Conservation (phyloP, 2,113 vertebrate species). For the Rhynchomys soricoides region DNA sequence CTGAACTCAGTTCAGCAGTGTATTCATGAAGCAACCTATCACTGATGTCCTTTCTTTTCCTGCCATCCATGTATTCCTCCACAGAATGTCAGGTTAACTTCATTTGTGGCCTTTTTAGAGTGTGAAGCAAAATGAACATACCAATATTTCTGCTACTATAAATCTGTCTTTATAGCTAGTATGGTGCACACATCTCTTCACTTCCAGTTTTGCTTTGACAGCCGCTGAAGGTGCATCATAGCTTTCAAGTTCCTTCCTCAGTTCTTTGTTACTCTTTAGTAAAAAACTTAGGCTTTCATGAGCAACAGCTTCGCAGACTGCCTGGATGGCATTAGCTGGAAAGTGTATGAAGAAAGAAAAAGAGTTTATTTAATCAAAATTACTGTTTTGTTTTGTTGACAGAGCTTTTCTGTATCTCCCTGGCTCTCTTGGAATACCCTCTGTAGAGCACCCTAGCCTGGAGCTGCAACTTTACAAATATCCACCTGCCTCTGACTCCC, state of each 20-base stretch:
- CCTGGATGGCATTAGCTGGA: accelerated
- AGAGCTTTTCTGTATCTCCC: background rate
- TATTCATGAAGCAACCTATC: background rate
- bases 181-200: background rate
- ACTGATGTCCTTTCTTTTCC: background rate
- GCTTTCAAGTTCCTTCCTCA: accelerated
- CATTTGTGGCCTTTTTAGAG: background rate
- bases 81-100: background rate
- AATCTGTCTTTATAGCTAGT: accelerated
- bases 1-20: background rate
- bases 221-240: accelerated
- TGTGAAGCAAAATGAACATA: slow-evolving; percentile 11
- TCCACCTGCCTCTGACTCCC: background rate
- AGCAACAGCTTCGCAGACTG: accelerated
- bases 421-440: background rate
- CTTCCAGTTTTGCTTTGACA: background rate
- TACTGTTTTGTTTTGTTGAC: background rate
- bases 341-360: background rate
- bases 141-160: accelerated
- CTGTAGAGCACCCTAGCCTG: background rate
- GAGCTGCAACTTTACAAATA: background rate
- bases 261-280: accelerated
- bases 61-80: too few relatives aligned
- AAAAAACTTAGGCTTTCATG: accelerated
- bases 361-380: background rate